Percentiles rank a stretch among this genome's conserved stretches.
These are phyloP conservation scores for Limnephilus auricula DNA, from an alignment of 2,888 invertebrate species.

Conservation along the genomic window DNA sequence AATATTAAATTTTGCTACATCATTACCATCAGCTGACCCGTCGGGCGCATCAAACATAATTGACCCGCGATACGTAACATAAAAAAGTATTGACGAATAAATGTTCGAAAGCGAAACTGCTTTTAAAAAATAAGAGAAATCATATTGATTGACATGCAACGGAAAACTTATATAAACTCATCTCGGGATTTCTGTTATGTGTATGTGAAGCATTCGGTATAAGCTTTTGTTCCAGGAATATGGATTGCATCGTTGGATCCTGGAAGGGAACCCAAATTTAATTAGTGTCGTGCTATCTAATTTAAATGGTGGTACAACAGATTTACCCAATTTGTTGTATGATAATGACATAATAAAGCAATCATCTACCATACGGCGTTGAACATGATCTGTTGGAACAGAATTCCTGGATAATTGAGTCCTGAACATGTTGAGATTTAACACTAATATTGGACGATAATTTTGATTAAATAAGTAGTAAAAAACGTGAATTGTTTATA, in stretches of 20 bases:
- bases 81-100: neutral
- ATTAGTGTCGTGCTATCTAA: neutral
- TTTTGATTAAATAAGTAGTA: no score
- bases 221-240: neutral
- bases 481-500: no score
- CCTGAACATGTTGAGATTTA: no score
- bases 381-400: no score
- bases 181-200: neutral
- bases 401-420: no score
- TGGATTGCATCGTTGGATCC: neutral
- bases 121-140: constrained; percentile 2
- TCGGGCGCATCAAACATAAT: neutral
- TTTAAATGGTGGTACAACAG: neutral
- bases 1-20: neutral
- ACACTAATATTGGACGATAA: no score
- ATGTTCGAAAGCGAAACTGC: neutral
- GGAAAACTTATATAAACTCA: neutral
- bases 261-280: neutral
- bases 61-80: neutral
- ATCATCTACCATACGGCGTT: no score
- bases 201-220: neutral
- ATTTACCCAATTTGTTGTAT: no score
- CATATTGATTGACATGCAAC: neutral
- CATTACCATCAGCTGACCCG: neutral
- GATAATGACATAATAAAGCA: no score